Evolutionary conservation across 64 coral and sea anemone species (phyloP).

Genomic region (Actinia tenebrosa): DNA sequence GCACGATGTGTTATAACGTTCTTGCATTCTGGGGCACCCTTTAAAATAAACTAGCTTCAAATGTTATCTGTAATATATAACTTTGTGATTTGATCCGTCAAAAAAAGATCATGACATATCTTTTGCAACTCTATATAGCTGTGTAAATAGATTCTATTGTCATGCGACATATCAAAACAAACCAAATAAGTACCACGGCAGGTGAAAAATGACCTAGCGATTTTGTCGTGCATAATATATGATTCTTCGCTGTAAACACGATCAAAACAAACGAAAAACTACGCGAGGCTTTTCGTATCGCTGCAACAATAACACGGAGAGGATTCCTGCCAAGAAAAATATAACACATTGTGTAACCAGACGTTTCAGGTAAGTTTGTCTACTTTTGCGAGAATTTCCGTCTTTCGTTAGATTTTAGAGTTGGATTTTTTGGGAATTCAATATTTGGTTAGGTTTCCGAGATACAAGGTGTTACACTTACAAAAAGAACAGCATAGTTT

Average conservation of each 20-base stretch:
- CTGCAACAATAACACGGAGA: neutral
- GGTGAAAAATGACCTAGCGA: neutral
- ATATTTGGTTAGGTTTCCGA: neutral
- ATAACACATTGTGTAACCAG: neutral
- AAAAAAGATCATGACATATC: too few species aligned
- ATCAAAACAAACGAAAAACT: neutral
- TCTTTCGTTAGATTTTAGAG: neutral
- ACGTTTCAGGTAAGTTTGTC: neutral
- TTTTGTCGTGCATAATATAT: constrained; percentile 16
- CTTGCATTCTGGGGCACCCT: too few species aligned
- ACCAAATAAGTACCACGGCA: neutral
- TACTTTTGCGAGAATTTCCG: neutral
- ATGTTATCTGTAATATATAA: too few species aligned
- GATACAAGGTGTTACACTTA: neutral
- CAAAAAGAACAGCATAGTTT: too few species aligned
- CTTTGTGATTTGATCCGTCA: too few species aligned
- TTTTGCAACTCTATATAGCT: too few species aligned
- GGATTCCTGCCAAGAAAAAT: neutral
- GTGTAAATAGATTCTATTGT: neutral
- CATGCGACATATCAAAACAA: too few species aligned
- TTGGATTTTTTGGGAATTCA: neutral
- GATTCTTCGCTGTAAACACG: neutral
- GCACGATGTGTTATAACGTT: too few species aligned
- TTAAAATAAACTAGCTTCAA: too few species aligned
- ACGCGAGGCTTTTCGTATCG: neutral